Evolutionary conservation across 2,113 vertebrate genomes (phyloP).

Genomic region (Pagrus major): DNA sequence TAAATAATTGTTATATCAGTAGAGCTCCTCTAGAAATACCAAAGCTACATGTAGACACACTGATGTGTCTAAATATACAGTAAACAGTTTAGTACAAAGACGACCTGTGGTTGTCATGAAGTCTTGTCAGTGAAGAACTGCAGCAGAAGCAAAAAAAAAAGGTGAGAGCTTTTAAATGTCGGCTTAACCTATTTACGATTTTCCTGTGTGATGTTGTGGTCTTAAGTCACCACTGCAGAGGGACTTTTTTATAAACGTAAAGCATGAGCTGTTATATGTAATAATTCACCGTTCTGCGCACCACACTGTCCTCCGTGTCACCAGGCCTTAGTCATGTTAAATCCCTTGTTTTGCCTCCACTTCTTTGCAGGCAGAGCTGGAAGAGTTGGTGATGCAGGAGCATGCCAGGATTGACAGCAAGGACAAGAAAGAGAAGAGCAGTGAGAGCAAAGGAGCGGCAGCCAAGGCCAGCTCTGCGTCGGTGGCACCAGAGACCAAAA

Average conservation of each 20-base stretch:
- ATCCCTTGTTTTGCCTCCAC: not conserved
- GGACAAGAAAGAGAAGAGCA: conserved; percentile 65
- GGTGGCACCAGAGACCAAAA: conserved; percentile 55
- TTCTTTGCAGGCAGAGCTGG: conserved; percentile 86
- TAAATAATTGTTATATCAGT: not conserved
- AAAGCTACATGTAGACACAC: not conserved
- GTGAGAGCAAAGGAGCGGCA: conserved; percentile 53
- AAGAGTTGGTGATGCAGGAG: conserved; percentile 88
- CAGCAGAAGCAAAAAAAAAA: conserved; percentile 1
- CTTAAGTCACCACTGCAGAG: not conserved
- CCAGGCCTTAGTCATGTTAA: not conserved
- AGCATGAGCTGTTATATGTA: not conserved
- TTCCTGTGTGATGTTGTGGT: conserved; percentile 39
- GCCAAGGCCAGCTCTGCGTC: conserved; percentile 62
- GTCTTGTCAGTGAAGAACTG: too few relatives aligned
- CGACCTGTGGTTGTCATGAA: not conserved
- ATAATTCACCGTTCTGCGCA: not conserved
- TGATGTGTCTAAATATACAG: not conserved
- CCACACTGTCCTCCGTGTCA: not conserved
- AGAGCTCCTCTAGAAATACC: not conserved
- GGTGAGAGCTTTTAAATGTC: not conserved
- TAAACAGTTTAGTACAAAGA: not conserved
- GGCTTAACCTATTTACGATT: not conserved
- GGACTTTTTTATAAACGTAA: not conserved
- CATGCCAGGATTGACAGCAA: conserved; percentile 86